Percentiles rank a stretch among this genome's conserved stretches.
Evolutionary conservation across 1,140 invertebrate species (phyloP).

Genomic region (Sinonovacula constricta): DNA sequence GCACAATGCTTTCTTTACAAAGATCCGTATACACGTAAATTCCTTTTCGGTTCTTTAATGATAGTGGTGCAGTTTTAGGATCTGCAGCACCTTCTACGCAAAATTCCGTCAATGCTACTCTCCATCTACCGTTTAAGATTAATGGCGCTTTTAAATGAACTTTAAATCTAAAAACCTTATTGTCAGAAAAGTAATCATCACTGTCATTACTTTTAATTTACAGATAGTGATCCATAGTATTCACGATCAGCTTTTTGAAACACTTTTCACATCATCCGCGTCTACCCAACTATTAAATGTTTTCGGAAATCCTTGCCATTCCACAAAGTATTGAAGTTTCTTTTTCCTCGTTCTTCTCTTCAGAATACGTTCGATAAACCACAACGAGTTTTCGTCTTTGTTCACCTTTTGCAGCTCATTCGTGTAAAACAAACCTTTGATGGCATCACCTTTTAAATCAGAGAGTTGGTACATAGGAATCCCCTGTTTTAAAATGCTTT

Average conservation of each 20-base stretch:
- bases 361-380: slow-evolving; percentile 19
- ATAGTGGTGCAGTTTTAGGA: background rate
- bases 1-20: slow-evolving; percentile 31
- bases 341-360: slow-evolving; percentile 4
- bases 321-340: slow-evolving; percentile 11
- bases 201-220: background rate
- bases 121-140: background rate
- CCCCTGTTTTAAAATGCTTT: slow-evolving; percentile 18
- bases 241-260: background rate
- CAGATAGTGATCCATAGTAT: background rate
- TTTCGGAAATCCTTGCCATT: slow-evolving; percentile 17
- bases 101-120: slow-evolving; percentile 6
- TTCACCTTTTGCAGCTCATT: slow-evolving; percentile 39
- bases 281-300: slow-evolving; percentile 28
- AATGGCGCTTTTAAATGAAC: slow-evolving; percentile 2
- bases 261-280: slow-evolving; percentile 1
- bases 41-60: background rate
- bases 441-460: slow-evolving; percentile 19
- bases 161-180: slow-evolving; percentile 19
- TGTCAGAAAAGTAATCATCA: slow-evolving; percentile 1
- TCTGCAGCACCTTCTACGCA: background rate
- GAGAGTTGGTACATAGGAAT: slow-evolving; percentile 31
- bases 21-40: slow-evolving; percentile 20
- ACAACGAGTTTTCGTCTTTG: slow-evolving; percentile 35
- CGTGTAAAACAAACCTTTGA: slow-evolving; percentile 29